Evolutionary conservation across 2,113 vertebrate species (phyloP).

Genomic region (Phycodurus eques): DNA sequence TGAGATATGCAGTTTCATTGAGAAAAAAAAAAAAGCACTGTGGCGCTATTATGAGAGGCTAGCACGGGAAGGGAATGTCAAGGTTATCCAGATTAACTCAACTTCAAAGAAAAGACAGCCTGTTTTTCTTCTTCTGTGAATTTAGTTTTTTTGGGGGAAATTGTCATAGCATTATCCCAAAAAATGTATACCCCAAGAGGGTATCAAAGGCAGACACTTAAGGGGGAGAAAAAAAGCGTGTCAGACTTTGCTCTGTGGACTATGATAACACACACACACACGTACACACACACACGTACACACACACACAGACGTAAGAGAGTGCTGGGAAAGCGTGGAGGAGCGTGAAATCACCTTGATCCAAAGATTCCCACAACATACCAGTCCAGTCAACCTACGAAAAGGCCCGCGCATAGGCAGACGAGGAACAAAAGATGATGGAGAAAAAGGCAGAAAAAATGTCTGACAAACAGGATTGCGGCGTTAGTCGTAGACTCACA

Average conservation of each 20-base stretch:
- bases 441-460: background rate
- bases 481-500: conserved; percentile 20
- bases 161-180: background rate
- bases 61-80: conserved; percentile 65
- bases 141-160: background rate
- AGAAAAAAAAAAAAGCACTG: conserved; percentile 51
- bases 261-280: conserved; percentile 72
- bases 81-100: conserved; percentile 66
- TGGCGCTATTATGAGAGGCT: conserved; percentile 62
- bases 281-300: no score
- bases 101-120: conserved; percentile 54
- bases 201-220: conserved; percentile 41
- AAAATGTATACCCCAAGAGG: conserved; percentile 22
- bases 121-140: conserved; percentile 20
- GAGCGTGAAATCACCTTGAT: conserved; percentile 83
- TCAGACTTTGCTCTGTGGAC: conserved; percentile 63
- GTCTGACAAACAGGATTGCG: background rate
- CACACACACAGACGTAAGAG: conserved; percentile 71
- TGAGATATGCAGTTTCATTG: conserved; percentile 69
- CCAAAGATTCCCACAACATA: conserved; percentile 80
- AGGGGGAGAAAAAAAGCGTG: conserved; percentile 52
- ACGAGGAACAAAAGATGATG: background rate
- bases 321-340: conserved; percentile 80
- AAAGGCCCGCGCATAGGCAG: conserved; percentile 43
- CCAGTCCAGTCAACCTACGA: conserved; percentile 76